Conservation (phyloP, 1,140 invertebrate species). For the Trichonephila clavata region DNA sequence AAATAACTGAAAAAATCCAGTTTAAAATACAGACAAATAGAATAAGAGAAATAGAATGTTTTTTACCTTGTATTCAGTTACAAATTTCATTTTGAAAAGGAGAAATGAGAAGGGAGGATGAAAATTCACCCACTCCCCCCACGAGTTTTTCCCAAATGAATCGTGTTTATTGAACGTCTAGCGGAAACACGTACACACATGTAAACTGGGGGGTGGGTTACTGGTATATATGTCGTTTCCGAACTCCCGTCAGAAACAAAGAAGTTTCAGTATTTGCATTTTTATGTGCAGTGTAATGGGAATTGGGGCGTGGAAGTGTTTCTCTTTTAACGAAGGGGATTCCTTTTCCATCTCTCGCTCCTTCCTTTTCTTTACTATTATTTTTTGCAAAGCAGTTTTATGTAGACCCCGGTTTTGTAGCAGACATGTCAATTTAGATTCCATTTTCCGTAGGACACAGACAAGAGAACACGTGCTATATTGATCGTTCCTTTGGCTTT, state of each 20-base stretch:
- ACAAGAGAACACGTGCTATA: neutral
- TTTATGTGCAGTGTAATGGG: constrained; percentile 42
- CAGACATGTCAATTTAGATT: constrained; percentile 41
- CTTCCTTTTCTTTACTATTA: neutral
- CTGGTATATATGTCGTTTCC: neutral
- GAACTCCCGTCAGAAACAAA: constrained; percentile 15
- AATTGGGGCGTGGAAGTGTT: constrained; percentile 29
- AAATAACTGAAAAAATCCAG: constrained; percentile 11
- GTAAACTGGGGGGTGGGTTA: neutral
- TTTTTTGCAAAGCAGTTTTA: neutral
- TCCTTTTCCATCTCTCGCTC: neutral
- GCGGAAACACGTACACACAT: constrained; percentile 12
- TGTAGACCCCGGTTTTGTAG: neutral
- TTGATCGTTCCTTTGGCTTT: neutral
- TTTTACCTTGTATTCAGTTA: constrained; percentile 10
- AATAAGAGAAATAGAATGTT: neutral
- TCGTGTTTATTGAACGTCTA: constrained; percentile 28
- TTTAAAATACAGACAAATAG: constrained; percentile 28
- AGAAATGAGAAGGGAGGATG: constrained; percentile 9
- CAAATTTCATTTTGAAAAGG: constrained; percentile 54
- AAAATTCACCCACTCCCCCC: neutral
- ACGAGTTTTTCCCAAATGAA: constrained; percentile 33
- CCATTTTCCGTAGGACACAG: neutral
- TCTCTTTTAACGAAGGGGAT: neutral
- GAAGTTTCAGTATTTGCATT: constrained; percentile 42